Evolutionary conservation across 2,797 vertebrate genomes (phyloP), one percentile per base, ranked within the genome.

Genomic region (Centropyge bicolor): DNA sequence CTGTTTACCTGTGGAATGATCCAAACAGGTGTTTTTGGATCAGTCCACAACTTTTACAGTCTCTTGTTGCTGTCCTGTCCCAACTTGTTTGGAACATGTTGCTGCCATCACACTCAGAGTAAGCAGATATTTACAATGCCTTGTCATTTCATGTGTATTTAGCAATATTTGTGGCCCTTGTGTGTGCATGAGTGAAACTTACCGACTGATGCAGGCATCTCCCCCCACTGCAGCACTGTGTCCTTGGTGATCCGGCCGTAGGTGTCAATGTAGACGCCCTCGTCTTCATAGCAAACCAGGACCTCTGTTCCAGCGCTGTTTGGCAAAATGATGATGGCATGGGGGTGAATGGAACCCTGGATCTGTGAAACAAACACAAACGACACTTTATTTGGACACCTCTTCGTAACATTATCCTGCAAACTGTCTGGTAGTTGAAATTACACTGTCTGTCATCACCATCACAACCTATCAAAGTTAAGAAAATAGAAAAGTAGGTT

Each of bases 241-340:
- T 97, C 97, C 95, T 97, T 98, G 88, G 97, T 97, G 94, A 99
- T 97, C 66, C 97, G 96, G 51, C 98, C 97, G 14, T 97, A 98
- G 79, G 97, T 97, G 94, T 98, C 95, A 20, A 97, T 95, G 84
- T 97, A 98, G 87, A 98, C 95, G 11, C 96, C 96, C 94, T 99
- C 97, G 62, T 97, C 96, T 86, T 98, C 97, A 4, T 98, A 98
- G 87, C 97, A 97, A 62, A 98, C 96, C 89, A 99, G 94, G 71
- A 98, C 95, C 88, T 98, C 98, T 86, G 96, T 97, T 85, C 97
- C 97, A 0, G 96, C 94, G 85, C 95, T 97, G 86, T 97, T 96
- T 0, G 97, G 98, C 74, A 99, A 92, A 90, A 99, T 97, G 93
- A 99, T 96, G 87, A 99, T 97, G 90, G 97, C 97, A 74, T 99